Evolutionary conservation across 2,113 vertebrate species (phyloP).

Genomic region (Antigone vipio): DNA sequence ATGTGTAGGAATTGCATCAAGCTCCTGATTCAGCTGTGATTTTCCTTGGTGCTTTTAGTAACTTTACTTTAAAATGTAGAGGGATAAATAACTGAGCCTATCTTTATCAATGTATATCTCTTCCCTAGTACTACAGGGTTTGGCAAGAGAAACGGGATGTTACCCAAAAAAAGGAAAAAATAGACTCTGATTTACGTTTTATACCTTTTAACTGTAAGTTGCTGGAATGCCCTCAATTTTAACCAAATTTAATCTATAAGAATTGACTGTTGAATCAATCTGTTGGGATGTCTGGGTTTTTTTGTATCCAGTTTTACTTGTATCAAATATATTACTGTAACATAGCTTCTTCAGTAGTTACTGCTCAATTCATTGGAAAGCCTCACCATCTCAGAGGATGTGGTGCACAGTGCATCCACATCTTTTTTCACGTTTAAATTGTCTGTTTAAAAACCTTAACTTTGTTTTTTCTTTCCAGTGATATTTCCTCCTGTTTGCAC

Average conservation of each 20-base stretch:
- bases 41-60: not conserved
- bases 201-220: not conserved
- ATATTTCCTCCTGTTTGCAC: constrained; percentile 11
- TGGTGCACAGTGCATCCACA: accelerated
- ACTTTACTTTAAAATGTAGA: not conserved
- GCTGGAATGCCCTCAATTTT: not conserved
- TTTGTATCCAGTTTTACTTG: not conserved
- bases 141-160: not conserved
- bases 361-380: not conserved
- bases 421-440: not conserved
- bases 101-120: not conserved
- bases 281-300: not conserved
- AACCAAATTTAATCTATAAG: not conserved
- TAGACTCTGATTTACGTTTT: not conserved
- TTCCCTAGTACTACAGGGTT: not conserved
- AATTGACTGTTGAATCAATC: not conserved
- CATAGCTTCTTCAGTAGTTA: not conserved
- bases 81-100: not conserved
- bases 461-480: constrained; percentile 19
- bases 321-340: not conserved
- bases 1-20: not conserved
- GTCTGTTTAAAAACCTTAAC: not conserved
- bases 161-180: not conserved
- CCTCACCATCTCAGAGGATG: not conserved
- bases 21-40: not conserved